Base-by-base conservation (phyloP, 2,113 vertebrate species). In the Mirza zaza region DNA sequence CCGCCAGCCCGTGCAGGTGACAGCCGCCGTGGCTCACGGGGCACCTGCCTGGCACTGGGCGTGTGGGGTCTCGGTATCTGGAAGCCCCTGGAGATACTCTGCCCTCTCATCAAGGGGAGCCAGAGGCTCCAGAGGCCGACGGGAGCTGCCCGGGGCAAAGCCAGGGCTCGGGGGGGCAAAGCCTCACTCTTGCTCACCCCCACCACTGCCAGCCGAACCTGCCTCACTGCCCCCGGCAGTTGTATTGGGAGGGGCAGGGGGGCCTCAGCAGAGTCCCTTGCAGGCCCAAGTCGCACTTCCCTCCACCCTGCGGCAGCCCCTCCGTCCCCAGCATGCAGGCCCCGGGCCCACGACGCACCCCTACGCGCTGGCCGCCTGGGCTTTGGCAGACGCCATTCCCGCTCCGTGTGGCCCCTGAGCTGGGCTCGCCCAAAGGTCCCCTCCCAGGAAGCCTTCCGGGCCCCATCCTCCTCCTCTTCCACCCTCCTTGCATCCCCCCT, bases 251-350 rank as follows among this genome's bases (percentile, higher is more conserved):
- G 3, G 14, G 75, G 39, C 4, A 42, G 42, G 5, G 34, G 10
- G 50, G 86, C 48, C 70, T 17, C 52, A 9, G 20, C 5, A 76
- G 25, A 39, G 67, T 4, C 29, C 42, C 61, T 48, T 36, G 48
- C 23, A 32, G 55, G 83, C 18, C 65, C 20, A 45, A 93, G 8
- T 7, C 59, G 45, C 45, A 21, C 45, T 87, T 42, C 79, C 61
- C 0, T 1, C 29, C n/a, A 39, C 17, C 18, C 1, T 3, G 1
- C 50, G 57, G 10, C 48, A 6, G 14, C 12, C 34, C 52, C 45
- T 77, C 11, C 14, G 27, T 61, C 36, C 77, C 11, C 4, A 21
- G 76, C 32, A 45, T 48, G 39, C 8, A 11, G 75, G 73, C 57
- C 5, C 14, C 5, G 36, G 36, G 8, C n/a, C 39, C 57, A 76